phyloP scores from a whole-genome alignment of 2,797 vertebrate genomes.

The Bradypodion ventrale region DNA sequence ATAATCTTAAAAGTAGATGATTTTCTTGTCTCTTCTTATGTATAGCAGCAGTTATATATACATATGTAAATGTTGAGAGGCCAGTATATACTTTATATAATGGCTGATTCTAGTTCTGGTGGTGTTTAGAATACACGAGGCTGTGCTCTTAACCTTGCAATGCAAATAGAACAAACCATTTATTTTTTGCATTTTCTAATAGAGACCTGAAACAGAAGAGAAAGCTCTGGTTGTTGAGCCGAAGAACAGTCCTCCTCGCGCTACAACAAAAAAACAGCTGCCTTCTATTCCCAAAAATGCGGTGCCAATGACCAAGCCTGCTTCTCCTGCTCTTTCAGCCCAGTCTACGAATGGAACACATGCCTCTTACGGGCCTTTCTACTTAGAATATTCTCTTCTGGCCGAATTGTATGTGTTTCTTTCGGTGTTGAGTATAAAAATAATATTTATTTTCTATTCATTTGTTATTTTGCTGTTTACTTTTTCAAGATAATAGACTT shows the following conservation, averaged over 20 bases:
- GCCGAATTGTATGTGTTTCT: slow-evolving; percentile 91
- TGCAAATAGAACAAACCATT: neutral
- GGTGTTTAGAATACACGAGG: neutral
- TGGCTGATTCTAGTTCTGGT: too few species aligned
- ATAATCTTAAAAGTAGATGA: neutral
- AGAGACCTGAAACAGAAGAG: slow-evolving; percentile 91
- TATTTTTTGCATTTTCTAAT: slow-evolving; percentile 23
- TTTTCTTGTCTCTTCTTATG: neutral
- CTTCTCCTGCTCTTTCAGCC: slow-evolving; percentile 78
- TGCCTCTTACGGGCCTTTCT: slow-evolving; percentile 96
- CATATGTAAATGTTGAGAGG: neutral
- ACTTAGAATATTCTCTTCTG: slow-evolving; percentile 96
- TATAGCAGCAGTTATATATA: neutral
- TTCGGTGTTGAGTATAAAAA: too few species aligned
- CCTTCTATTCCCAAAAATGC: slow-evolving; percentile 90
- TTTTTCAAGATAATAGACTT: neutral
- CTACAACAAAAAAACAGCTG: slow-evolving; percentile 89
- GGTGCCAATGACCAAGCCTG: slow-evolving; percentile 89
- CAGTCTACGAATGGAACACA: slow-evolving; percentile 94
- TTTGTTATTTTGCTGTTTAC: neutral
- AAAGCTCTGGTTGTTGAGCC: slow-evolving; percentile 83
- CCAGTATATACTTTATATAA: neutral
- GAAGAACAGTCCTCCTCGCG: slow-evolving; percentile 86
- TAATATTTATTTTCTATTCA: too few species aligned
- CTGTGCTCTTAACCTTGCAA: neutral